These are phyloP conservation scores for Chelon auratus DNA, from an alignment of 2,797 vertebrate species.

Conservation along the genomic window DNA sequence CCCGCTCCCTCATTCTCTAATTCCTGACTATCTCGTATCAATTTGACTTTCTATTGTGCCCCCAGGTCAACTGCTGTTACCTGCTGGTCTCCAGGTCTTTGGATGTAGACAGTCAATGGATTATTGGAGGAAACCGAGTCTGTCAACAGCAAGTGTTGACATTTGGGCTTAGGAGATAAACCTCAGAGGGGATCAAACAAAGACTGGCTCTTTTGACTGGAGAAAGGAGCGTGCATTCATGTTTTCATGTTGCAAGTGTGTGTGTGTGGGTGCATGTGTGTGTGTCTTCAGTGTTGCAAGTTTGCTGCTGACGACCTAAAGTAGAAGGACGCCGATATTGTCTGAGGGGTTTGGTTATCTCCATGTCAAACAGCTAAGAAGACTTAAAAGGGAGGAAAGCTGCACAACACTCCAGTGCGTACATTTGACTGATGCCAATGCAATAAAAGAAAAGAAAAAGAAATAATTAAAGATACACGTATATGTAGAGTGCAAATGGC, in stretches of 20 bases:
- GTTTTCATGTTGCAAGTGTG: not conserved
- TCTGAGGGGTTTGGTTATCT: slow-evolving; percentile 61
- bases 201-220: slow-evolving; percentile 78
- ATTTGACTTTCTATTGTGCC: slow-evolving; percentile 65
- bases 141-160: slow-evolving; percentile 78
- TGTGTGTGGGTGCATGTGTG: slow-evolving; percentile 39
- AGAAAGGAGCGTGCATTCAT: slow-evolving; percentile 63
- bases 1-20: slow-evolving; percentile 19
- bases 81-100: slow-evolving; percentile 50
- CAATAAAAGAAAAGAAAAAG: not conserved
- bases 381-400: slow-evolving; percentile 53
- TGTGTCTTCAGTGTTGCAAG: slow-evolving; percentile 72
- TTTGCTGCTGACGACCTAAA: slow-evolving; percentile 83
- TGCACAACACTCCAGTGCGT: slow-evolving; percentile 13
- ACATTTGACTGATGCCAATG: slow-evolving; percentile 36
- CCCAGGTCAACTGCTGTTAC: slow-evolving; percentile 63
- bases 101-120: slow-evolving; percentile 51
- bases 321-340: slow-evolving; percentile 81
- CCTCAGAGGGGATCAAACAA: slow-evolving; percentile 78
- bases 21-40: slow-evolving; percentile 22
- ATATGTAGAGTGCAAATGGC: slow-evolving; percentile 9
- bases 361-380: slow-evolving; percentile 43
- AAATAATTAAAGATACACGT: slow-evolving; percentile 13
- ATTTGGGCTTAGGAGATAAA: slow-evolving; percentile 79
- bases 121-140: slow-evolving; percentile 70